Conservation (phyloP, 2,888 invertebrate genomes). For the Prosopocoilus inquinatus region DNA sequence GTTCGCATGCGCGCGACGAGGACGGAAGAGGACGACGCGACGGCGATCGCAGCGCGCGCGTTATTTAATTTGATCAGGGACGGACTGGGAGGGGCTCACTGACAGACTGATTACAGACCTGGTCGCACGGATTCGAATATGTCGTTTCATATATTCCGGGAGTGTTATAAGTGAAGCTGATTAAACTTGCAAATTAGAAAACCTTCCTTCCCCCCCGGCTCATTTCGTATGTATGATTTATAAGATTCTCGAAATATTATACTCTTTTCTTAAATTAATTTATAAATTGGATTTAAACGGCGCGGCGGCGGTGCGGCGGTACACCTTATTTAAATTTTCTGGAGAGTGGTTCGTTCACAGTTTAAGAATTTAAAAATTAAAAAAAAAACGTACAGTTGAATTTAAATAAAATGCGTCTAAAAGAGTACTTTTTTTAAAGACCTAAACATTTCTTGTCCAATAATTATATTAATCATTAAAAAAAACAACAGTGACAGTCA, state of each 20-base stretch:
- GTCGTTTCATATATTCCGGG: conserved; percentile 2
- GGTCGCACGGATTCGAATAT: conserved; percentile 18
- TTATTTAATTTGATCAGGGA: conserved; percentile 53
- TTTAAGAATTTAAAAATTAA: no score
- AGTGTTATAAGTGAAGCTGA: conserved; percentile 19
- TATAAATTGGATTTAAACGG: conserved; percentile 16
- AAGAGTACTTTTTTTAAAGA: no score
- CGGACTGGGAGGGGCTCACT: conserved; percentile 50
- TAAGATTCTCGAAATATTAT: no score
- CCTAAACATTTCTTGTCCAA: no score
- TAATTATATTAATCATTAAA: no score
- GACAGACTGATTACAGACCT: conserved; percentile 51
- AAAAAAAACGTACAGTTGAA: no score
- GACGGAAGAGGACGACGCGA: conserved; percentile 37
- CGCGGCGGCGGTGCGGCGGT: background rate
- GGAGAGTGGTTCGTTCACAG: no score
- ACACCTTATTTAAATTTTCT: background rate
- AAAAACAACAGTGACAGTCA: no score
- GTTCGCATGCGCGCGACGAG: conserved; percentile 16
- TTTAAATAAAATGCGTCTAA: no score
- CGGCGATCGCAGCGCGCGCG: conserved; percentile 43
- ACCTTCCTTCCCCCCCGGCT: no score
- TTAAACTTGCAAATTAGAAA: conserved; percentile 23
- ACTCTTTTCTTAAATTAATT: no score
- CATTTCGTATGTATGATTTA: no score